These are phyloP conservation scores for Neocloeon triangulifer DNA, from an alignment of 1,140 invertebrate genomes.

Conservation along the genomic window DNA sequence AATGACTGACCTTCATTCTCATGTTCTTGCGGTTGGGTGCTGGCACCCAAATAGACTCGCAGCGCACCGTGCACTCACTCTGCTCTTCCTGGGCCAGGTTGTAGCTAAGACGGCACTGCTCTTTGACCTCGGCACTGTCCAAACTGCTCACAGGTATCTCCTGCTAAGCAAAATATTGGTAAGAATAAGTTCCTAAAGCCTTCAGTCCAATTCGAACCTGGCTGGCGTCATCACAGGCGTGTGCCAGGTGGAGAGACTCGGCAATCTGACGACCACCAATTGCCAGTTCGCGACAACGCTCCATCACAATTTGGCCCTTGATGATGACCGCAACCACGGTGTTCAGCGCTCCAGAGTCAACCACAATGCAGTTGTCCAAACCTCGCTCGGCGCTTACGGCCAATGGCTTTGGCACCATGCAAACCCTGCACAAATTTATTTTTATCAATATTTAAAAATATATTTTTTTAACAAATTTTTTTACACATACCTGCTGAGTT, in stretches of 20 bases:
- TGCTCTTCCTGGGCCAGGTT: slow-evolving; percentile 20
- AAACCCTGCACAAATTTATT: slow-evolving; percentile 16
- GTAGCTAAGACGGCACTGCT: slow-evolving; percentile 21
- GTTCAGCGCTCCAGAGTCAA: slow-evolving; percentile 23
- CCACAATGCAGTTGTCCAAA: slow-evolving; percentile 22
- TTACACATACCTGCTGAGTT: slow-evolving; percentile 19
- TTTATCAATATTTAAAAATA: background rate
- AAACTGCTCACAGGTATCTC: slow-evolving; percentile 22
- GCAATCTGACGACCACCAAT: slow-evolving; percentile 24
- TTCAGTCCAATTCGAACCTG: no score
- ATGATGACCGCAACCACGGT: slow-evolving; percentile 26
- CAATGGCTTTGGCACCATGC: slow-evolving; percentile 22
- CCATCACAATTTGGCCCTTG: slow-evolving; percentile 19
- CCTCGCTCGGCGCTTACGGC: slow-evolving; percentile 21
- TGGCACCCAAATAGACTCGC: no score
- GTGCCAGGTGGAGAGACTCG: slow-evolving; percentile 22
- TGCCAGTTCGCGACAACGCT: slow-evolving; percentile 19
- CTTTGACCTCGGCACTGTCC: slow-evolving; percentile 21
- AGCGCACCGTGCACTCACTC: slow-evolving; percentile 11
- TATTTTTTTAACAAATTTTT: slow-evolving; percentile 5
- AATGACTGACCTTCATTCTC: no score
- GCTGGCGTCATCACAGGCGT: no score
- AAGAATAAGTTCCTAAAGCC: no score
- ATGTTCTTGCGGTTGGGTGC: slow-evolving; percentile 20
- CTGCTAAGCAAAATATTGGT: no score